A percentile compares a stretch with the other conserved stretches of the same genome.
Evolutionary conservation across 2,888 invertebrate species (phyloP).

Genomic region (Anticlea derivata): DNA sequence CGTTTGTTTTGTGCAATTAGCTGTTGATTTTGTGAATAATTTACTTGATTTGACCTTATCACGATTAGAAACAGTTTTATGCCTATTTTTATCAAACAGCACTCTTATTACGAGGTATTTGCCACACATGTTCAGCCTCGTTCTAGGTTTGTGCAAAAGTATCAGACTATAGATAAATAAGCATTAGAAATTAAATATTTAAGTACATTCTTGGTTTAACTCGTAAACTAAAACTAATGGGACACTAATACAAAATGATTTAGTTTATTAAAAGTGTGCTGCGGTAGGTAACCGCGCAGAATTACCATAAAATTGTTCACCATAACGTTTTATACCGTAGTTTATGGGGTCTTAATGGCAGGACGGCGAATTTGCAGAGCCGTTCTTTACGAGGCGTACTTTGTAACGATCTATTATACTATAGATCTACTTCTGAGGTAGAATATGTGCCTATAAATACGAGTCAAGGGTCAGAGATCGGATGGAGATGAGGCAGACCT

Average conservation of each 20-base stretch:
- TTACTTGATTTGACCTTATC: constrained; percentile 15
- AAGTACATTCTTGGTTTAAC: constrained; percentile 1
- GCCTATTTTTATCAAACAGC: neutral
- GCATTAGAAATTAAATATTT: constrained; percentile 1
- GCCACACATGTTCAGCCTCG: neutral
- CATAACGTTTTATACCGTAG: constrained; percentile 43
- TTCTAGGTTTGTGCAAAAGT: no score
- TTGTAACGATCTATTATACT: constrained; percentile 28
- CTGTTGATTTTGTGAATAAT: constrained; percentile 12
- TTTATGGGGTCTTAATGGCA: constrained; percentile 48
- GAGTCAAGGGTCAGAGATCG: constrained; percentile 19
- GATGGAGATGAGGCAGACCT: constrained; percentile 23
- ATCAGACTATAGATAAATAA: neutral
- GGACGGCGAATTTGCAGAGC: constrained; percentile 36
- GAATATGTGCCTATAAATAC: constrained; percentile 20
- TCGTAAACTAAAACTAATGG: constrained; percentile 23
- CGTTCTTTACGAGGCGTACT: constrained; percentile 38
- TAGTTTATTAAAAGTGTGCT: constrained; percentile 27
- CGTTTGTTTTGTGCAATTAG: constrained; percentile 25
- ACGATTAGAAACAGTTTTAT: constrained; percentile 8
- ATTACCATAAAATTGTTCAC: constrained; percentile 39
- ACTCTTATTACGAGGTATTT: neutral
- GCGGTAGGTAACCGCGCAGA: constrained; percentile 38
- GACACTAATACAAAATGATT: constrained; percentile 28
- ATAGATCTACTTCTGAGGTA: constrained; percentile 22